These are phyloP conservation scores for Pteropus alecto DNA, from an alignment of 2,113 vertebrate genomes.

Conservation along the genomic window DNA sequence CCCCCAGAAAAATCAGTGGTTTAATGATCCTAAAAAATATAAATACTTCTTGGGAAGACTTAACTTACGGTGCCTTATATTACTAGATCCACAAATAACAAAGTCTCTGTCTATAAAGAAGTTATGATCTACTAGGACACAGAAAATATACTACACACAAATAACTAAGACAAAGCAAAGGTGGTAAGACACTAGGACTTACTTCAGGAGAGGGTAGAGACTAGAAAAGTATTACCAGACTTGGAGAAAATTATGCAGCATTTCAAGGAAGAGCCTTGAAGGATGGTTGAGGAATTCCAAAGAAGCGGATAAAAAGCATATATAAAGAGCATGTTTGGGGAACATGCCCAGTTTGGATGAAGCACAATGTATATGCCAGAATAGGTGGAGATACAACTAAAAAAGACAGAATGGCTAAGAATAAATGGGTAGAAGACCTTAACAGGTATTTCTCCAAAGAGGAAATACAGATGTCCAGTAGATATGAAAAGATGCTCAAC, in stretches of 20 bases:
- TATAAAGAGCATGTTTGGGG: background rate
- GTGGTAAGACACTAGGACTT: background rate
- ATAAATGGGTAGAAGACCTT: background rate
- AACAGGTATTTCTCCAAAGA: too few species aligned
- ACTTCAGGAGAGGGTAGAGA: background rate
- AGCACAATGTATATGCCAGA: background rate
- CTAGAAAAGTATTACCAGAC: background rate
- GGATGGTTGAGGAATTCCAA: background rate
- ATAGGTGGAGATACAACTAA: background rate
- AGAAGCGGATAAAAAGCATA: background rate
- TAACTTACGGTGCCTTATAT: background rate
- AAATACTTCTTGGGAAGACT: constrained; percentile 1
- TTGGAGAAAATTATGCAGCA: background rate
- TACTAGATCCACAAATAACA: background rate
- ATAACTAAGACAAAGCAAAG: background rate
- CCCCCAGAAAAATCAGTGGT: background rate
- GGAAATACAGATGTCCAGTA: too few species aligned
- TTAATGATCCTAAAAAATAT: background rate
- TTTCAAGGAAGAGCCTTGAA: background rate
- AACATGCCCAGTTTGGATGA: background rate
- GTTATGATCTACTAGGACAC: background rate
- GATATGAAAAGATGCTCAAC: too few species aligned
- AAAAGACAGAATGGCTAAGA: background rate
- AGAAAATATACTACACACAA: background rate
- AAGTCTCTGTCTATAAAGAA: constrained; percentile 31